phyloP scores from a whole-genome alignment of 2,113 vertebrate species.

The Misgurnus anguillicaudatus region DNA sequence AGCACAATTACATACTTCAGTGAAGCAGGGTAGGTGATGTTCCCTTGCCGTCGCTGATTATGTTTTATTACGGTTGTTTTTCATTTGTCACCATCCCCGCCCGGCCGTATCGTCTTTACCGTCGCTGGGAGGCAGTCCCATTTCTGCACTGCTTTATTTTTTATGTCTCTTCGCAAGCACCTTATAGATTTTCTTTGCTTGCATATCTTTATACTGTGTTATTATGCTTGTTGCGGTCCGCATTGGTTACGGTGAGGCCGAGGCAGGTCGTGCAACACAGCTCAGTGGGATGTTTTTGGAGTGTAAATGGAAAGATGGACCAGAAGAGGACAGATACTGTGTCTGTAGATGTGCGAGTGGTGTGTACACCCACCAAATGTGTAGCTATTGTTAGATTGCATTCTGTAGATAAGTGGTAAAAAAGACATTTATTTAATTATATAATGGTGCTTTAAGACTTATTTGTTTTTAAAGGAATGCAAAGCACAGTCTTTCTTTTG shows the following conservation, averaged over 20 bases:
- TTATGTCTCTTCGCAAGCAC: background rate
- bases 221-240: background rate
- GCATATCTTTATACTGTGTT: conserved; percentile 8
- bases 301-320: conserved; percentile 18
- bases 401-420: background rate
- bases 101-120: conserved; percentile 37
- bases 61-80: conserved; percentile 64
- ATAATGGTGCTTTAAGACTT: background rate
- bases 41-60: conserved; percentile 65
- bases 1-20: conserved; percentile 71
- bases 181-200: conserved; percentile 5
- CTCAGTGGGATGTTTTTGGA: conserved; percentile 14
- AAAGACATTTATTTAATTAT: background rate
- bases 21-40: conserved; percentile 72
- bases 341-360: conserved; percentile 16
- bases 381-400: background rate
- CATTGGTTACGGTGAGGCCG: background rate
- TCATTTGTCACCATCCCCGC: conserved; percentile 46
- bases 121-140: conserved; percentile 12
- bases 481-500: too few relatives aligned
- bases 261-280: background rate
- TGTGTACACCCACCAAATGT: background rate
- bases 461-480: background rate
- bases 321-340: conserved; percentile 15
- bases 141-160: conserved; percentile 8